phyloP scores from a whole-genome alignment of 1,140 invertebrate species.

The Tenebrio molitor region DNA sequence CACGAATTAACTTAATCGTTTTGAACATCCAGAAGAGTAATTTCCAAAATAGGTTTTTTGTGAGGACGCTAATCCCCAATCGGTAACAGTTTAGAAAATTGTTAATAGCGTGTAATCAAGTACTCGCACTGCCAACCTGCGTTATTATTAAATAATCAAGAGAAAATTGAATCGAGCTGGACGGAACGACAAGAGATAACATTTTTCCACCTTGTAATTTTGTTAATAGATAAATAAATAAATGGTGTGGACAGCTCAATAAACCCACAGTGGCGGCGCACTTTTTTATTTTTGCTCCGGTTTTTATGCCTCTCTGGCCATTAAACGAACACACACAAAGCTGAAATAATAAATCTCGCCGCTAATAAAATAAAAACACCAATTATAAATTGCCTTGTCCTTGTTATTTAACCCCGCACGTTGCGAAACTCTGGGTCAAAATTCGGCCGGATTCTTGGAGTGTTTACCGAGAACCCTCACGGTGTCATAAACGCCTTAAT shows the following conservation, averaged over 20 bases:
- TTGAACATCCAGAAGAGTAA: slow-evolving; percentile 17
- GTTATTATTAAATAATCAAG: slow-evolving; percentile 37
- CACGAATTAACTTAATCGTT: slow-evolving; percentile 33
- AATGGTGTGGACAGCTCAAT: slow-evolving; percentile 31
- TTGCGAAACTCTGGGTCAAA: slow-evolving; percentile 9
- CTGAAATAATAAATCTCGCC: slow-evolving; percentile 9
- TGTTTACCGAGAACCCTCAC: slow-evolving; percentile 17
- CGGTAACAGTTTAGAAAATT: slow-evolving; percentile 37
- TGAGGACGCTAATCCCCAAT: not conserved
- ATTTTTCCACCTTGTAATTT: slow-evolving; percentile 29
- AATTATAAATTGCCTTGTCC: slow-evolving; percentile 12
- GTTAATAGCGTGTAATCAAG: slow-evolving; percentile 30
- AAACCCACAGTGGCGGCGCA: slow-evolving; percentile 12
- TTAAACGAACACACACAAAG: slow-evolving; percentile 5
- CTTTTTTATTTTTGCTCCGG: slow-evolving; percentile 6
- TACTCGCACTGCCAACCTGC: slow-evolving; percentile 1
- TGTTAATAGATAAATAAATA: slow-evolving; percentile 37
- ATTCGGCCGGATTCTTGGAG: slow-evolving; percentile 19
- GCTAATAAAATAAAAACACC: slow-evolving; percentile 8
- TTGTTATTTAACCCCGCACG: not conserved
- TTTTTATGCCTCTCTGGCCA: slow-evolving; percentile 1
- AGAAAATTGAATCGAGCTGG: slow-evolving; percentile 31
- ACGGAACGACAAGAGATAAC: slow-evolving; percentile 16
- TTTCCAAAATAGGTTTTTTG: slow-evolving; percentile 35
- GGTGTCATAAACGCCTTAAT: slow-evolving; percentile 19